These are phyloP conservation scores for Pseudococcus viburni DNA, from an alignment of 2,888 invertebrate genomes.

Conservation along the genomic window DNA sequence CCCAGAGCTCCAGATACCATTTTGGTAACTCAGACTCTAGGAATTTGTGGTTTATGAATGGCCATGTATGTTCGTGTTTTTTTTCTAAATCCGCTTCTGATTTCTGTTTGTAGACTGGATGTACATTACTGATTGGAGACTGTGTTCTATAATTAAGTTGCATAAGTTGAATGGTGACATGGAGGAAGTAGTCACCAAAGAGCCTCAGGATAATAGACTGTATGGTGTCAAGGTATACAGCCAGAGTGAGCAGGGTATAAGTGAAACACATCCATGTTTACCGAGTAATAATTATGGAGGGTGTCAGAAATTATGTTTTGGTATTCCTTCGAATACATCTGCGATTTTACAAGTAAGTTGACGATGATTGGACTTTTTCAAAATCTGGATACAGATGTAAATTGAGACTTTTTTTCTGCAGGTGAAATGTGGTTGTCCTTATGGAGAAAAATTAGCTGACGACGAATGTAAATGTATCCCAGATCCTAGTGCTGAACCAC, in stretches of 20 bases:
- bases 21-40: too few relatives aligned
- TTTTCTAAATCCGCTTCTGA: not conserved
- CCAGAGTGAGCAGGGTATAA: slow-evolving; percentile 80
- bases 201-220: slow-evolving; percentile 90
- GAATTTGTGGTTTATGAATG: too few relatives aligned
- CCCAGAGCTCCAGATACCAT: too few relatives aligned
- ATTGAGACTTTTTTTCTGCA: slow-evolving; percentile 48
- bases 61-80: slow-evolving; percentile 68
- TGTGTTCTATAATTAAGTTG: slow-evolving; percentile 92
- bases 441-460: slow-evolving; percentile 84
- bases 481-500: slow-evolving; percentile 89
- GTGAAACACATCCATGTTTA: slow-evolving; percentile 84
- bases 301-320: slow-evolving; percentile 96
- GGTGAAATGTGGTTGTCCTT: slow-evolving; percentile 88
- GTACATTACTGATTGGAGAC: slow-evolving; percentile 97
- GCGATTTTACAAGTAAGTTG: slow-evolving; percentile 32
- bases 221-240: slow-evolving; percentile 94
- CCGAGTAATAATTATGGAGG: slow-evolving; percentile 82
- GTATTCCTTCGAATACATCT: slow-evolving; percentile 79
- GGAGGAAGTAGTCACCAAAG: slow-evolving; percentile 88
- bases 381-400: not conserved
- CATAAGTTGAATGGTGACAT: slow-evolving; percentile 91
- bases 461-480: slow-evolving; percentile 80
- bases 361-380: not conserved
- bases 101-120: slow-evolving; percentile 79